Percentiles rank a stretch among this genome's conserved stretches.
phyloP scores from a whole-genome alignment of 2,113 vertebrate species.

The Atherinomorus stipes region DNA sequence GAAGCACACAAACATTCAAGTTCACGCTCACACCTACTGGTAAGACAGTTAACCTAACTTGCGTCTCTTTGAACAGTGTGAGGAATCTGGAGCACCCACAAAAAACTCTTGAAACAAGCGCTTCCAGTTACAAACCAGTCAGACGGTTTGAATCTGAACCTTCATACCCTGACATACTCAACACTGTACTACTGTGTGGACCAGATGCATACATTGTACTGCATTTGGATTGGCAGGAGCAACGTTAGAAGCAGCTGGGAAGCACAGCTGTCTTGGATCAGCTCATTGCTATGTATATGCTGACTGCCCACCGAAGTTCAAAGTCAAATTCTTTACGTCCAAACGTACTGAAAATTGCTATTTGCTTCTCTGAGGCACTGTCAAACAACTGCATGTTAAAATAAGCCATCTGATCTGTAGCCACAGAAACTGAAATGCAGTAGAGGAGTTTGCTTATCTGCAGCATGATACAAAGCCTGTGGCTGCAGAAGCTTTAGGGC shows the following conservation, averaged over 20 bases:
- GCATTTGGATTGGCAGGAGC: background rate
- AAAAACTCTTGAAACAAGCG: background rate
- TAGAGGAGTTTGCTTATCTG: background rate
- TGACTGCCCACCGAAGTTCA: conserved; percentile 1
- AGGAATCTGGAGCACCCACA: conserved; percentile 10
- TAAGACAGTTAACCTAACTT: conserved; percentile 6
- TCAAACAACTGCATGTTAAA: background rate
- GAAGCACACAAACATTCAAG: conserved; percentile 1
- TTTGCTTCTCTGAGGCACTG: background rate
- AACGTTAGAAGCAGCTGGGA: background rate
- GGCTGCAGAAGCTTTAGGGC: background rate
- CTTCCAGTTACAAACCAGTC: background rate
- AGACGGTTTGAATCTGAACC: background rate
- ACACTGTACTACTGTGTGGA: no score
- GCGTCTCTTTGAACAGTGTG: conserved; percentile 2
- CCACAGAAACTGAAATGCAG: background rate
- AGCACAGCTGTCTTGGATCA: conserved; percentile 26
- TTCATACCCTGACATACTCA: background rate
- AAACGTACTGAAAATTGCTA: background rate
- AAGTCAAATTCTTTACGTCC: conserved; percentile 1
- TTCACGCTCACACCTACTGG: conserved; percentile 13
- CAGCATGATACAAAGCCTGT: background rate
- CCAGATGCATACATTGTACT: no score
- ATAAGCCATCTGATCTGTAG: background rate
- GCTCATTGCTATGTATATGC: no score